Evolutionary conservation across 2,888 invertebrate genomes (phyloP).

Genomic region (Lobophora halterata): DNA sequence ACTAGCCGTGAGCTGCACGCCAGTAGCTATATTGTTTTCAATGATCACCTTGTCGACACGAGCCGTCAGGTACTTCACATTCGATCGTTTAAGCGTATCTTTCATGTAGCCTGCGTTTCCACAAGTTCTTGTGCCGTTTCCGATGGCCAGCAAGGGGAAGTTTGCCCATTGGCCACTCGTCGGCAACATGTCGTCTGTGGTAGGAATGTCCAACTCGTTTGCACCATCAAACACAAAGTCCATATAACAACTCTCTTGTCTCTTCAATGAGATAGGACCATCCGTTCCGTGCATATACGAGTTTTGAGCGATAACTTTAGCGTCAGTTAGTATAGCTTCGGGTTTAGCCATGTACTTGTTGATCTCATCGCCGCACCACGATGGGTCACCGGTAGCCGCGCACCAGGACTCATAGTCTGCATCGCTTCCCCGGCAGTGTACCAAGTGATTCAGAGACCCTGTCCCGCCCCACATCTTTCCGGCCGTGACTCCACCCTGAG

Average conservation of each 20-base stretch:
- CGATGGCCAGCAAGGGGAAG: constrained; percentile 2
- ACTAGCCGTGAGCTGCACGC: constrained; percentile 33
- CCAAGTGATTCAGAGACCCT: constrained; percentile 38
- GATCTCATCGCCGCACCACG: constrained; percentile 39
- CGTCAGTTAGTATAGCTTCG: constrained; percentile 1
- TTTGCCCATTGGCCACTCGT: not conserved
- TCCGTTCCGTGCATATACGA: constrained; percentile 1
- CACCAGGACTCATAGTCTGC: constrained; percentile 44
- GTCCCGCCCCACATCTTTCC: constrained; percentile 53
- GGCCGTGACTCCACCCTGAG: constrained; percentile 23
- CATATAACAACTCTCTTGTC: not conserved
- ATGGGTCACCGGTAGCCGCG: constrained; percentile 28
- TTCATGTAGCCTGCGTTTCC: constrained; percentile 34
- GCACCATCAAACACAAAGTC: not conserved
- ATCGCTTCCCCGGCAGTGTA: constrained; percentile 36
- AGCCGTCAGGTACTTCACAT: constrained; percentile 37
- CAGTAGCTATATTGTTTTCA: constrained; percentile 39
- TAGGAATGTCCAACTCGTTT: not conserved
- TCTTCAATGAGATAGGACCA: constrained; percentile 5
- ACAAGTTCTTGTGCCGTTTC: not conserved
- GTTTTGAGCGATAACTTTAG: constrained; percentile 2
- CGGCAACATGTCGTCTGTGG: not conserved
- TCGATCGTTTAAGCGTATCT: constrained; percentile 28
- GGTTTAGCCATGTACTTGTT: constrained; percentile 40
- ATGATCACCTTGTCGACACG: constrained; percentile 39